These are phyloP conservation scores for Muntiacus muntjak DNA, from an alignment of 2,113 vertebrate species.

Conservation along the genomic window DNA sequence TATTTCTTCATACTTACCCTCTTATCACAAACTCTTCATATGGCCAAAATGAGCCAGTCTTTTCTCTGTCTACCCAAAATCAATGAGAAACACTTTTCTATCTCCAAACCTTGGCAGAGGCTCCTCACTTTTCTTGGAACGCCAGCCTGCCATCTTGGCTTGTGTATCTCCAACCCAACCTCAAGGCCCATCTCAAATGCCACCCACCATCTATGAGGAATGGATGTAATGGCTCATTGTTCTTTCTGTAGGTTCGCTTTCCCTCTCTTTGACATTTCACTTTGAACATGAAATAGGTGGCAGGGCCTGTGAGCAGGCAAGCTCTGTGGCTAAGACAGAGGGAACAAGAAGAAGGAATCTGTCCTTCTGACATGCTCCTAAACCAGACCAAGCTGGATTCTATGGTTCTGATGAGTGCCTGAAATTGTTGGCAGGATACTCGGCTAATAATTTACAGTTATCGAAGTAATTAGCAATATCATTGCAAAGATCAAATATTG, in stretches of 20 bases:
- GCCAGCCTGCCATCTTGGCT: neutral
- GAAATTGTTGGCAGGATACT: neutral
- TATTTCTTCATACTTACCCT: neutral
- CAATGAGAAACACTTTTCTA: neutral
- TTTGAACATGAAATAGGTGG: neutral
- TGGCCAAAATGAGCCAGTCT: neutral
- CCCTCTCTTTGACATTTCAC: neutral
- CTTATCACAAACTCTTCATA: neutral
- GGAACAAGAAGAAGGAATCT: neutral
- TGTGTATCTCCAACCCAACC: neutral
- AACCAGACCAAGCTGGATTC: neutral
- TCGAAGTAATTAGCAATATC: neutral
- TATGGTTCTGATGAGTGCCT: neutral
- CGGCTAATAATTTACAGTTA: neutral
- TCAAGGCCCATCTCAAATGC: neutral
- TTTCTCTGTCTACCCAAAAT: neutral
- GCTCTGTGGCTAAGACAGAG: neutral
- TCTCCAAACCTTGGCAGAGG: neutral
- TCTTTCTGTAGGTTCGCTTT: neutral
- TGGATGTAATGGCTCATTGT: accelerated
- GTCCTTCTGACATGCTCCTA: neutral
- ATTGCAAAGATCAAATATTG: neutral
- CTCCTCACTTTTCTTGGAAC: neutral
- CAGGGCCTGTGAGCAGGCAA: neutral
- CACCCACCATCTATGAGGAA: neutral